Evolutionary conservation across 1,140 invertebrate species (phyloP).

Genomic region (Babylonia areolata): DNA sequence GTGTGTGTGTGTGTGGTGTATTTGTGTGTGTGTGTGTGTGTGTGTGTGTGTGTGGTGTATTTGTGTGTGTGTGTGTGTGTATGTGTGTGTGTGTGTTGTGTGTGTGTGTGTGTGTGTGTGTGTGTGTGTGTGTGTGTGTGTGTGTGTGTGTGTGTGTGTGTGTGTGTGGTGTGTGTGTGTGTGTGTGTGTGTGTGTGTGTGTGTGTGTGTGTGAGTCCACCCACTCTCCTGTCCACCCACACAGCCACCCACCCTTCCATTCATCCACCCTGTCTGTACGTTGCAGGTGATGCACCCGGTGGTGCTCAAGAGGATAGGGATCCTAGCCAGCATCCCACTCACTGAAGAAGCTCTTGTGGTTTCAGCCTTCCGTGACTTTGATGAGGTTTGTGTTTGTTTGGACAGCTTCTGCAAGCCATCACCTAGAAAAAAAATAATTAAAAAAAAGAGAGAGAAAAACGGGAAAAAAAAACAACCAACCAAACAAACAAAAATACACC

Average conservation of each 20-base stretch:
- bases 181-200: not conserved
- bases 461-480: no score
- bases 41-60: not conserved
- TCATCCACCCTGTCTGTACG: not conserved
- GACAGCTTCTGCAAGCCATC: no score
- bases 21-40: no score
- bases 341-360: not conserved
- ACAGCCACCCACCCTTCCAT: no score
- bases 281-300: constrained; percentile 43
- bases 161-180: not conserved
- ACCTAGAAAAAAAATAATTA: no score
- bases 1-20: no score
- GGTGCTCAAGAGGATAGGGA: constrained; percentile 39
- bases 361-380: not conserved
- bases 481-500: no score
- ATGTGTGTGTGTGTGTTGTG: not conserved
- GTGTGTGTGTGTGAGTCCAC: no score
- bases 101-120: not conserved
- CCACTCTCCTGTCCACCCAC: no score
- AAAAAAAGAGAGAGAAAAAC: no score
- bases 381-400: constrained; percentile 22
- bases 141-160: not conserved
- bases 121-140: not conserved
- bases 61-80: not conserved
- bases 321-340: not conserved